Conservation (phyloP, 2,113 vertebrate species). For the Otolemur garnettii region DNA sequence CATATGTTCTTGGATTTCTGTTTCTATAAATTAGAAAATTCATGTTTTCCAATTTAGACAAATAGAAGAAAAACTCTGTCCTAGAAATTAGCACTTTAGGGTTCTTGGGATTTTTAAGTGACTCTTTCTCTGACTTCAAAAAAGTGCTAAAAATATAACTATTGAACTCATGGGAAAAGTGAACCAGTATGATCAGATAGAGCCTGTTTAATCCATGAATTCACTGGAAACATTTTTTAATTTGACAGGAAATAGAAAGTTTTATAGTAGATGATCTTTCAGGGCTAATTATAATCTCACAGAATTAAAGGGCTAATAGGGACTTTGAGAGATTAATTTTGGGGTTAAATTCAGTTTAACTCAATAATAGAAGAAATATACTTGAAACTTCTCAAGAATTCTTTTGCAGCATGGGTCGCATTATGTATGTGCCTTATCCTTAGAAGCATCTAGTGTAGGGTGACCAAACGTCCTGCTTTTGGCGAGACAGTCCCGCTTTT, state of each 20-base stretch:
- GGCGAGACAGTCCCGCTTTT: too few species aligned
- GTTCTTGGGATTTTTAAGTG: conserved; percentile 70
- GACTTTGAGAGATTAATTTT: neutral
- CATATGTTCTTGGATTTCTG: neutral
- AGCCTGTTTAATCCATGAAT: conserved; percentile 42
- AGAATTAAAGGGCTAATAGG: neutral
- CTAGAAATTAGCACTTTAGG: conserved; percentile 64
- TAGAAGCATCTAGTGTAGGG: neutral
- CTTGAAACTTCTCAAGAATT: neutral
- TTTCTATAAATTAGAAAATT: neutral
- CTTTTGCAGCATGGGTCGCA: neutral
- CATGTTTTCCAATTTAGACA: too few species aligned
- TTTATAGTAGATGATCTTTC: neutral
- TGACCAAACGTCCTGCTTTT: too few species aligned
- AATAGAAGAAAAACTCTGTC: conserved; percentile 19
- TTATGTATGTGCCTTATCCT: neutral
- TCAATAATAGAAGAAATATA: too few species aligned
- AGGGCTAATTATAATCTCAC: neutral
- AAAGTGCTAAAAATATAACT: conserved; percentile 69
- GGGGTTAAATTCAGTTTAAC: too few species aligned
- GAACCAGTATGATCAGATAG: conserved; percentile 32
- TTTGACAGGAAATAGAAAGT: conserved; percentile 66
- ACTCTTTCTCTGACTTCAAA: conserved; percentile 56
- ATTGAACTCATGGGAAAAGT: conserved; percentile 63
- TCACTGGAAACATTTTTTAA: conserved; percentile 55